Conservation (phyloP, 2,797 vertebrate species). For the Micromesistius poutassou region DNA sequence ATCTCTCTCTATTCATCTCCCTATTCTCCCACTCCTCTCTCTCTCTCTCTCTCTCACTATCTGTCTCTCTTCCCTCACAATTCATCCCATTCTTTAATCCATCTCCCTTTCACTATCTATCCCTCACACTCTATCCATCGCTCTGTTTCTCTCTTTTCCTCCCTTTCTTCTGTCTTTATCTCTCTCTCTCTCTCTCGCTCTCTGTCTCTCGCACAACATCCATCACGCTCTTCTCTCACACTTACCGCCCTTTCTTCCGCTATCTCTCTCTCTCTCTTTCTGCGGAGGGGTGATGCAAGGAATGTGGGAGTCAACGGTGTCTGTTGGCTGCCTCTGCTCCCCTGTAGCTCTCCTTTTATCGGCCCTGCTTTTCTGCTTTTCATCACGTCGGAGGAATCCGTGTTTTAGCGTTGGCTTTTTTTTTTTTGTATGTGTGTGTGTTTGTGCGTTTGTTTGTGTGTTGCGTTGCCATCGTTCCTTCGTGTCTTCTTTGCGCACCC, state of each 20-base stretch:
- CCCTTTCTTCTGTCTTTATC: neutral
- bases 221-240: slow-evolving; percentile 22
- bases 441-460: neutral
- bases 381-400: neutral
- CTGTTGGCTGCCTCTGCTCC: neutral
- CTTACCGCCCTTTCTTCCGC: neutral
- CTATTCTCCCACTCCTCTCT: neutral
- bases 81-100: no score
- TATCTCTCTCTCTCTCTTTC: slow-evolving; percentile 9
- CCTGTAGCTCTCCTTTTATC: neutral
- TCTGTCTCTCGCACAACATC: slow-evolving; percentile 35
- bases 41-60: slow-evolving; percentile 2
- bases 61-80: neutral
- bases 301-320: neutral
- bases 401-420: neutral
- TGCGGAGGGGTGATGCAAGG: neutral
- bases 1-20: neutral
- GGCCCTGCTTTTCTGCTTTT: neutral
- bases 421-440: neutral
- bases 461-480: neutral
- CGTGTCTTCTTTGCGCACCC: neutral
- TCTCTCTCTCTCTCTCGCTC: slow-evolving; percentile 25
- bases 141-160: no score
- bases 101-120: no score
- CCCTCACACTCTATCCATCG: no score